Evolutionary conservation across 2,113 vertebrate species (phyloP).

Genomic region (Puffinus mauretanicus): DNA sequence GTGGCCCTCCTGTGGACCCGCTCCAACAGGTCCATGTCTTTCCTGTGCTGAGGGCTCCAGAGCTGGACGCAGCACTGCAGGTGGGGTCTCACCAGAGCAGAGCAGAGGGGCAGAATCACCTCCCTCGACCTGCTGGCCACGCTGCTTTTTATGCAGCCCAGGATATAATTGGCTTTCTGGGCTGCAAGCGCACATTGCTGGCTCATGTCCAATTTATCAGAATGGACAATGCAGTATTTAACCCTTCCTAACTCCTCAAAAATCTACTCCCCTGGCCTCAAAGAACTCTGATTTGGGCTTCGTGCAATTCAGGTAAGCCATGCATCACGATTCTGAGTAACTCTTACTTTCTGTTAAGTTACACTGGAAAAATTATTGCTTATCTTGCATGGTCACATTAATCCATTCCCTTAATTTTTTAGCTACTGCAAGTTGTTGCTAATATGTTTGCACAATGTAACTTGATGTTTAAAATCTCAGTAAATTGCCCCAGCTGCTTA

Average conservation of each 20-base stretch:
- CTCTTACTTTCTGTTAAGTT: neutral
- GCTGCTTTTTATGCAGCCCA: neutral
- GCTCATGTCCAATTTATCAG: neutral
- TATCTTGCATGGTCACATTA: neutral
- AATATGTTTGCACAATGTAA: neutral
- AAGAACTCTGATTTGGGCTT: neutral
- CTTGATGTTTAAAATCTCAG: constrained; percentile 1
- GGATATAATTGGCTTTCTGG: neutral
- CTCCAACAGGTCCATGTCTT: neutral
- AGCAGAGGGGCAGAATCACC: neutral
- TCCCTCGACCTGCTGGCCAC: neutral
- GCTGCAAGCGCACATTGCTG: accelerated
- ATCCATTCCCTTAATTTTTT: neutral
- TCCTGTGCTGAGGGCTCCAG: neutral
- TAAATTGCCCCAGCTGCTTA: constrained; percentile 11
- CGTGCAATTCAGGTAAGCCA: neutral
- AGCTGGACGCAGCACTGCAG: neutral
- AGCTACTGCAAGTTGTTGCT: neutral
- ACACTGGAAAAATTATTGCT: neutral
- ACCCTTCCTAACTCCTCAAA: neutral
- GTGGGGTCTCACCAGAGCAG: neutral
- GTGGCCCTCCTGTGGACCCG: neutral
- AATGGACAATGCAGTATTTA: neutral
- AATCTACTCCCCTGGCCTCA: neutral
- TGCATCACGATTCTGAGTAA: neutral